phyloP scores from a whole-genome alignment of 1,140 invertebrate genomes.

The Physella acuta region DNA sequence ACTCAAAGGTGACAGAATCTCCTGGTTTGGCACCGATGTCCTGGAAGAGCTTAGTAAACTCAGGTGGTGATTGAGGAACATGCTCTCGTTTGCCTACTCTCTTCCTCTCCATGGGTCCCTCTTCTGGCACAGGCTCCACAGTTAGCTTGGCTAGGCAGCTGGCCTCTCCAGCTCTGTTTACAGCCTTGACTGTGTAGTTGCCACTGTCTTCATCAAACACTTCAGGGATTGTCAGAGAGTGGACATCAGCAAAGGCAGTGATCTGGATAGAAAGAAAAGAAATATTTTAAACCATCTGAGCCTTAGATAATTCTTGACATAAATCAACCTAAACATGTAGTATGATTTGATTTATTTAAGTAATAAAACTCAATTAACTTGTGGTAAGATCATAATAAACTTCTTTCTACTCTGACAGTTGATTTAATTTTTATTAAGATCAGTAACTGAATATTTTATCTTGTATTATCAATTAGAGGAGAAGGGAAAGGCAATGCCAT shows the following conservation, averaged over 20 bases:
- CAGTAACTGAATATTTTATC: too few relatives aligned
- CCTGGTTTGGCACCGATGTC: conserved; percentile 60
- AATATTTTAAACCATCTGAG: too few relatives aligned
- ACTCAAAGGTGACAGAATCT: conserved; percentile 71
- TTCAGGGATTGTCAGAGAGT: conserved; percentile 68
- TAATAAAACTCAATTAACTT: too few relatives aligned
- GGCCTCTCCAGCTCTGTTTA: conserved; percentile 67
- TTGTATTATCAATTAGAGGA: too few relatives aligned
- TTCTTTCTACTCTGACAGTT: too few relatives aligned
- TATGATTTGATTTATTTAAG: too few relatives aligned
- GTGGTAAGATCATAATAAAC: too few relatives aligned
- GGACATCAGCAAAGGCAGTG: conserved; percentile 77
- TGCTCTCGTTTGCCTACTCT: conserved; percentile 34
- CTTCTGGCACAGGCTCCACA: conserved; percentile 60
- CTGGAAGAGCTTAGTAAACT: conserved; percentile 56
- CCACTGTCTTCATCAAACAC: conserved; percentile 75
- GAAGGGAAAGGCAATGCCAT: too few relatives aligned
- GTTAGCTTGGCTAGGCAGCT: conserved; percentile 61
- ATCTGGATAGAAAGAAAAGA: conserved; percentile 73
- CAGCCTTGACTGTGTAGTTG: conserved; percentile 83
- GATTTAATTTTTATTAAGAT: too few relatives aligned
- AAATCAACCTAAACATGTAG: too few relatives aligned
- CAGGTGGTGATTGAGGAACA: conserved; percentile 48
- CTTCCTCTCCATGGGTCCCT: conserved; percentile 35
- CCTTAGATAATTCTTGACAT: too few relatives aligned